phyloP scores from a whole-genome alignment of 2,113 vertebrate species.

The Solea senegalensis region DNA sequence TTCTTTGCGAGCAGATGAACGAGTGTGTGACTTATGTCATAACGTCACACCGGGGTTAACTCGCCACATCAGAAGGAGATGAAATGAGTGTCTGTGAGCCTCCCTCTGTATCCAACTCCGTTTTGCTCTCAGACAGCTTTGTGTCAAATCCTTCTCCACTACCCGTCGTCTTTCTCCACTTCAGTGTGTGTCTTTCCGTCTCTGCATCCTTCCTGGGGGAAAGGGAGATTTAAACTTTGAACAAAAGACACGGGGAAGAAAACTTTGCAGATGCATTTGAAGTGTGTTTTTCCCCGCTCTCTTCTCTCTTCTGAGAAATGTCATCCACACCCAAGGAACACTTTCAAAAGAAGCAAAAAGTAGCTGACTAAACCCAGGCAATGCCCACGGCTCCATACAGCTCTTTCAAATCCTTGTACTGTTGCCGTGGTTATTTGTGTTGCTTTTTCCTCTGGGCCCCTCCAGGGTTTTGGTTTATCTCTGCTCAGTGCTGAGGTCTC shows the following conservation, averaged over 20 bases:
- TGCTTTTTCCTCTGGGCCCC: slow-evolving; percentile 58
- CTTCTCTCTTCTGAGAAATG: slow-evolving; percentile 70
- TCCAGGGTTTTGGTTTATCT: slow-evolving; percentile 71
- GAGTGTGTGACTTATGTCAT: slow-evolving; percentile 24
- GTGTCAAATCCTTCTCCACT: slow-evolving; percentile 18
- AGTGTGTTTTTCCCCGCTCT: slow-evolving; percentile 41
- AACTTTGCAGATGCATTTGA: slow-evolving; percentile 72
- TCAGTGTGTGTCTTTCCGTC: slow-evolving; percentile 18
- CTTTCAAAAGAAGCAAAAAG: slow-evolving; percentile 73
- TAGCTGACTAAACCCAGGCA: slow-evolving; percentile 72
- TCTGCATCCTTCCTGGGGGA: slow-evolving; percentile 42
- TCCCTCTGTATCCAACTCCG: slow-evolving; percentile 25
- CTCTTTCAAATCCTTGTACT: slow-evolving; percentile 76
- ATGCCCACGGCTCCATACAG: slow-evolving; percentile 65
- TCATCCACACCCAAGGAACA: slow-evolving; percentile 72
- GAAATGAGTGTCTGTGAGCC: slow-evolving; percentile 33
- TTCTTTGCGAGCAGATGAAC: slow-evolving; percentile 23
- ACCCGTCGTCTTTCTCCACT: slow-evolving; percentile 44
- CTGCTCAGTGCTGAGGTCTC: slow-evolving; percentile 62
- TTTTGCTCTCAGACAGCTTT: slow-evolving; percentile 26
- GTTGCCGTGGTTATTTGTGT: slow-evolving; percentile 73
- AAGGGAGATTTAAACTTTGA: slow-evolving; percentile 63
- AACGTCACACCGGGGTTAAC: slow-evolving; percentile 47
- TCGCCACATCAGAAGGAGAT: slow-evolving; percentile 61
- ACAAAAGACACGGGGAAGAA: slow-evolving; percentile 58